phyloP scores from a whole-genome alignment of 1,140 invertebrate species.

The Ericerus pela region DNA sequence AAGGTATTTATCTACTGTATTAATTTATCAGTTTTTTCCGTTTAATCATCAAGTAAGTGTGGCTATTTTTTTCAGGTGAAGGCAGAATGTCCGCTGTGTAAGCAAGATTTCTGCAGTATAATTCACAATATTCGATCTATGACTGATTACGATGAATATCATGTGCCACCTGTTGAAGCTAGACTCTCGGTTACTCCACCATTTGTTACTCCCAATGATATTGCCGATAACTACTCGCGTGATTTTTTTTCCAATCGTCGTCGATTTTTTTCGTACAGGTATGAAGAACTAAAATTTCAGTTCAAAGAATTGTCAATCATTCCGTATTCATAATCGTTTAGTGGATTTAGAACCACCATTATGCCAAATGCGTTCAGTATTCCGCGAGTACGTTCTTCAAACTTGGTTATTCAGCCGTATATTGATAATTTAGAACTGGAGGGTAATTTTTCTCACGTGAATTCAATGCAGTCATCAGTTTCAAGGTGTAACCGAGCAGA shows the following conservation, averaged over 20 bases:
- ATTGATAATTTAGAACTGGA: constrained; percentile 2
- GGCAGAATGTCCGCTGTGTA: constrained; percentile 85
- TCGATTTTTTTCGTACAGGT: constrained; percentile 2
- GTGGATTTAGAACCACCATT: not conserved
- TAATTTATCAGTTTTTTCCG: not conserved
- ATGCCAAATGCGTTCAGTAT: not conserved
- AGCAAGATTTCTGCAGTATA: constrained; percentile 76
- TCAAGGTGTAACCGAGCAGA: not conserved
- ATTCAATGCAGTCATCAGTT: too few relatives aligned
- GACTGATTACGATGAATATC: constrained; percentile 75
- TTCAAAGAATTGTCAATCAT: not conserved
- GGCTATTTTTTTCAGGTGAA: constrained; percentile 44
- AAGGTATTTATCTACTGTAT: constrained; percentile 42
- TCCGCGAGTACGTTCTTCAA: not conserved
- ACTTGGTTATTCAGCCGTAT: not conserved
- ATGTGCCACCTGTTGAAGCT: constrained; percentile 32
- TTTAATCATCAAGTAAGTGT: not conserved
- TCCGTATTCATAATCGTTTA: not conserved
- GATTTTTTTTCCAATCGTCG: not conserved
- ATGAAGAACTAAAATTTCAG: not conserved
- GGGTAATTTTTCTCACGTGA: not conserved
- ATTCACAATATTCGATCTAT: constrained; percentile 80
- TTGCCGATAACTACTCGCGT: too few relatives aligned
- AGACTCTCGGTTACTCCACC: constrained; percentile 29
- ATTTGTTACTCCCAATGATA: not conserved